These are phyloP conservation scores for Chelonia mydas DNA, from an alignment of 2,797 vertebrate genomes.

Conservation along the genomic window DNA sequence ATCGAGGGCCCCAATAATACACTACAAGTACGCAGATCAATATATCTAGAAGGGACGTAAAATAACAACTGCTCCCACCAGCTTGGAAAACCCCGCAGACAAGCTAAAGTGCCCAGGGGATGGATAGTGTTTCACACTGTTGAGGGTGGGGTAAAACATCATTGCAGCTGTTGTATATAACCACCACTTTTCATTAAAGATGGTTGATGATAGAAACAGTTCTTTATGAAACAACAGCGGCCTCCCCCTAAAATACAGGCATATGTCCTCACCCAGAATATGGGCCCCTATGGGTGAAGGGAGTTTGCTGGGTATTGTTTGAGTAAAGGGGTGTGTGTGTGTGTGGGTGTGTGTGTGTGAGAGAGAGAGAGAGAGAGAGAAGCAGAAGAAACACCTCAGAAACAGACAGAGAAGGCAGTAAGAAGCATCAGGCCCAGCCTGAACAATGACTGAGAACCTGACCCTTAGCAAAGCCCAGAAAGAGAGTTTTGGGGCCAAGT, in stretches of 20 bases:
- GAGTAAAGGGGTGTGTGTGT: background rate
- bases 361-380: no score
- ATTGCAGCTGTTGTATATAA: background rate
- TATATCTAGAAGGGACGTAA: background rate
- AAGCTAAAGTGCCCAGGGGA: background rate
- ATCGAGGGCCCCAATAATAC: rapidly evolving
- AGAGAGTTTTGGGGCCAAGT: background rate
- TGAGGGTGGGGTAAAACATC: background rate
- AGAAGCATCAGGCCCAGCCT: background rate
- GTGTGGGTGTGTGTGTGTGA: no score
- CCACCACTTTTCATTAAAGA: background rate
- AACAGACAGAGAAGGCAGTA: rapidly evolving
- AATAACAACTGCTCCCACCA: rapidly evolving
- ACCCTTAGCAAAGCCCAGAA: background rate
- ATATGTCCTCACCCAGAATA: background rate
- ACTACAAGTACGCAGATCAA: background rate
- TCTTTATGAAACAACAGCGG: background rate
- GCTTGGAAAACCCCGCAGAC: background rate
- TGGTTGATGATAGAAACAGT: background rate
- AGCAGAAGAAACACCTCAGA: background rate
- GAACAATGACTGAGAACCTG: background rate
- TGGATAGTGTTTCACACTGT: background rate
- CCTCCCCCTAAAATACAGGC: background rate
- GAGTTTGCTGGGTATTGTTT: background rate
- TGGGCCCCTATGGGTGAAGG: background rate